These are phyloP conservation scores for Bombyx mandarina DNA, from an alignment of 1,140 invertebrate species.

Conservation along the genomic window DNA sequence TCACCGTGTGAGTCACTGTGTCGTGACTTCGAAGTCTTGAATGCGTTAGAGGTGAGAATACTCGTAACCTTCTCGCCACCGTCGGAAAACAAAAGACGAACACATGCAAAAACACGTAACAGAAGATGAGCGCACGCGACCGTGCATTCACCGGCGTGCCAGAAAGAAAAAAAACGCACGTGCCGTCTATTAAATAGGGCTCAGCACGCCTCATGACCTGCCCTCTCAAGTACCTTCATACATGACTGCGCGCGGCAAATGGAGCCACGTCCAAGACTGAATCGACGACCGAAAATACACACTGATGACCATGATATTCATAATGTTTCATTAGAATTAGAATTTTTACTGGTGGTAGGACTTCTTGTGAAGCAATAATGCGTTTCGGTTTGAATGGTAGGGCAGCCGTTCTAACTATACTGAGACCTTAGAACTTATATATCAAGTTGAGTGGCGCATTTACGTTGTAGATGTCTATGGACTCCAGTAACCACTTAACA, in stretches of 20 bases:
- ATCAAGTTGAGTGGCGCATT: no score
- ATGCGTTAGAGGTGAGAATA: constrained; percentile 23
- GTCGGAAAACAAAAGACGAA: no score
- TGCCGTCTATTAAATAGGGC: constrained; percentile 56
- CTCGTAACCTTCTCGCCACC: constrained; percentile 31
- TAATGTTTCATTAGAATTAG: constrained; percentile 42
- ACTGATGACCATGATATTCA: constrained; percentile 29
- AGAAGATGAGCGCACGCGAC: constrained; percentile 21
- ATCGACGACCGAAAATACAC: constrained; percentile 44
- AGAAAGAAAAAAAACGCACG: constrained; percentile 47
- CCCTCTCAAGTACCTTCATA: constrained; percentile 32
- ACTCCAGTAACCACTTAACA: no score
- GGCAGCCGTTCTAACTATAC: no score
- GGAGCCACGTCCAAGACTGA: constrained; percentile 23
- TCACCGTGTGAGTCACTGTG: constrained; percentile 41
- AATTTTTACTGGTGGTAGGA: neutral
- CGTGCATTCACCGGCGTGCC: constrained; percentile 31
- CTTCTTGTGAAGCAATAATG: no score
- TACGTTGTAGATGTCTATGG: no score
- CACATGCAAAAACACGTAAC: no score
- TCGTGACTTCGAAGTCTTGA: constrained; percentile 34
- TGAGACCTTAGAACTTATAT: no score
- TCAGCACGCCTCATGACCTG: constrained; percentile 23
- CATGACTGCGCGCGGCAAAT: constrained; percentile 55
- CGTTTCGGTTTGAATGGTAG: no score